Base-by-base conservation (phyloP, 2,113 vertebrate genomes). In the Psittacus erithacus region DNA sequence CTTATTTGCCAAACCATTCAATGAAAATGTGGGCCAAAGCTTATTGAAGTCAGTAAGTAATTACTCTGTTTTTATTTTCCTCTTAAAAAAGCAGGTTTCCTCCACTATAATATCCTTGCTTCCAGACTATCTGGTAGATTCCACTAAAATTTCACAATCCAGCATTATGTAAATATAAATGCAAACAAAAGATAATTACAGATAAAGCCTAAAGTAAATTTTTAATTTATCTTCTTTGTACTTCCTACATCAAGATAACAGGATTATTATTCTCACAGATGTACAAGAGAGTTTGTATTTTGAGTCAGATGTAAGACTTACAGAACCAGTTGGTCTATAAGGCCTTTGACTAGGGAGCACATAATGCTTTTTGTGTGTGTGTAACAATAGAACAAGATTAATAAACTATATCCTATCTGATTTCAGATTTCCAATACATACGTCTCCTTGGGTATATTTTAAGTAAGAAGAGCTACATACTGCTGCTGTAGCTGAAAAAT, bases 41-140 rank as follows among this genome's bases (percentile, higher is more conserved):
- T 53, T 59, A 38, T 15, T 73, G 19, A 81, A 90, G 31, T 43
- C 28, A 69, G 8, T 25, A 53, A 17, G 7, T 28, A 88, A 69
- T 59, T 57, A 41, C 1, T n/a, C 2, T 31, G 31, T 31, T 33
- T 46, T 41, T 68, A n/a, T 38, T 4, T 33, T 33, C 17, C 9
- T 38, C 25, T 52, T 24, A 23, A 80, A 82, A 46, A 4, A 24
- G 1, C 50, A 43, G 3, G 1, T 62, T 91, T 9, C 3, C 13
- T 69, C 27, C 76, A 77, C 82, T 41, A 49, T 63, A 95, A 63
- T 65, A 96, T 73, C 49, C 65, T 88, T 84, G 67, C 62, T 86
- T 95, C 68, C 75, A 59, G 64, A 95, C 95, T 93, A 97, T 92
- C 93, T 94, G 84, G 53, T 17, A 69, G 50, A 93, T 77, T 96